Evolutionary conservation across 2,797 vertebrate genomes (phyloP), one percentile per base, ranked within the genome.

Genomic region (Mus minutoides): DNA sequence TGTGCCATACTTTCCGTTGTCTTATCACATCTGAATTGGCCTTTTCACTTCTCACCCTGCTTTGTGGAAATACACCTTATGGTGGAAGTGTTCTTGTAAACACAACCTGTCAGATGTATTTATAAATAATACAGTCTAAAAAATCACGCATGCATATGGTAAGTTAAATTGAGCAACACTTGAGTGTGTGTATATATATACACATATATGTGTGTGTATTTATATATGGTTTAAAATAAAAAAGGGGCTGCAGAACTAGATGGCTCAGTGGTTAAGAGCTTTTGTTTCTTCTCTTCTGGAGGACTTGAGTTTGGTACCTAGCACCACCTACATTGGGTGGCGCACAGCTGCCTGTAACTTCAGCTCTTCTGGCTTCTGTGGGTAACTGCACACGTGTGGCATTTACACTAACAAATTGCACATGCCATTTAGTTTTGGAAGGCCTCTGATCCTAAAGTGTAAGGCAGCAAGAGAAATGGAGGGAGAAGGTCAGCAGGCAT

Each of bases 11-110:
- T 97, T 90, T 90, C 82, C n/a, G 43, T 95, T 77, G 91, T 92
- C n/a, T 92, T 56, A 60, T 54, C 58, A 90, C 26, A 22, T 91
- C 34, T 86, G 76, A 96, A 64, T 97, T 96, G 96, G 49, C 84
- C 69, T 86, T 90, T 92, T 97, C 86, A 58, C 58, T 94, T 94
- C 92, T 86, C 29, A 71, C 69, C 19, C 67, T 71, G 67, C 87
- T 93, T 73, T 95, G 43, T 92, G 67, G 69, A 80, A 93, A 89
- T 92, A 89, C 24, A 90, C 31, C 24, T 90, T 92, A 60, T 80
- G 71, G 14, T 93, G 46, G 91, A 92, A 84, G 88, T 87, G 77
- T 67, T 92, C 71, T 52, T 86, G 3, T 94, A 64, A 58, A 92
- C 49, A 56, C 8, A 2, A 21, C 60, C 94, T 92, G 34, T 91